Evolutionary conservation across 1,140 invertebrate genomes (phyloP).

Genomic region (Hesperophylax magnus): DNA sequence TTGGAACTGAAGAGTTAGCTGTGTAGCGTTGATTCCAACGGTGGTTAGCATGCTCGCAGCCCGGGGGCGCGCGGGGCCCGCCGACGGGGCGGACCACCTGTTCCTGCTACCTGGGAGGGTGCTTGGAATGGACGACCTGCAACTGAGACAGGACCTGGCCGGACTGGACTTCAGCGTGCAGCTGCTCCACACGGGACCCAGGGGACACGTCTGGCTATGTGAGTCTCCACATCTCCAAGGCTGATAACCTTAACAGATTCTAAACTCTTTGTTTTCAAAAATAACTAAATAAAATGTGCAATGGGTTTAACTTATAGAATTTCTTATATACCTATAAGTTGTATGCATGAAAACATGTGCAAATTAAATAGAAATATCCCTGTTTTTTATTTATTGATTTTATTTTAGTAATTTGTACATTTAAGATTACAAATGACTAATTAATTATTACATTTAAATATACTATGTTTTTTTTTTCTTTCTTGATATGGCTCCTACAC

Average conservation of each 20-base stretch:
- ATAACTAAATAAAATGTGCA: neutral
- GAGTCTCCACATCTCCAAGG: conserved; percentile 60
- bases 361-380: neutral
- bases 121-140: conserved; percentile 73
- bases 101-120: conserved; percentile 74
- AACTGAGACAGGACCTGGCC: conserved; percentile 73
- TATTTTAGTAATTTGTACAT: too few species aligned
- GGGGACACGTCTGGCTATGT: conserved; percentile 77
- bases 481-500: too few species aligned
- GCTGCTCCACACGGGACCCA: conserved; percentile 71
- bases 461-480: too few species aligned
- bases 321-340: neutral
- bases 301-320: too few species aligned
- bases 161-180: conserved; percentile 74
- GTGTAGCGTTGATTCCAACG: too few species aligned
- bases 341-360: neutral
- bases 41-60: conserved; percentile 56
- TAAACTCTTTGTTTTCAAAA: neutral
- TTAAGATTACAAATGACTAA: too few species aligned
- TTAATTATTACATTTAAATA: too few species aligned
- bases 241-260: neutral
- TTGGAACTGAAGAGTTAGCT: too few species aligned
- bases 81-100: conserved; percentile 74
- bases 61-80: conserved; percentile 65
- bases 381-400: too few species aligned